Conservation (phyloP, 2,113 vertebrate species). For the Anthoscopus minutus region DNA sequence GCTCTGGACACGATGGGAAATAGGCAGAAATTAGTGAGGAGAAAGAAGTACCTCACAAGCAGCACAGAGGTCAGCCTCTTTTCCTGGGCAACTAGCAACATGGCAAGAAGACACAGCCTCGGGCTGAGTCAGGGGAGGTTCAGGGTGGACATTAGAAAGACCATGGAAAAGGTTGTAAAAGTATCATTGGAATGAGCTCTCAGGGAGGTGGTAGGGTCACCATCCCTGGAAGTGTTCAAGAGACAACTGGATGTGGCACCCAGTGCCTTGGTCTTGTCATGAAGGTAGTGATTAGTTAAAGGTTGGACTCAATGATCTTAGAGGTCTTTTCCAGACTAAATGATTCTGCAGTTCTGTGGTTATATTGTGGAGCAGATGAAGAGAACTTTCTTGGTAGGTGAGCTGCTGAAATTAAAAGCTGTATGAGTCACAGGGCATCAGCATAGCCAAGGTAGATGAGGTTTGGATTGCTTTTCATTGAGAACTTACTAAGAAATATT, state of each 20-base stretch:
- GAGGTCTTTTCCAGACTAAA: not conserved
- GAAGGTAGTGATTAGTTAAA: not conserved
- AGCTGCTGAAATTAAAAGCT: not conserved
- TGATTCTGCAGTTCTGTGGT: not conserved
- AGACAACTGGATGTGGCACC: not conserved
- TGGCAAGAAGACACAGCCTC: not conserved
- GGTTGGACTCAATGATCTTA: not conserved
- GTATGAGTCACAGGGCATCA: not conserved
- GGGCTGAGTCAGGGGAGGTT: not conserved
- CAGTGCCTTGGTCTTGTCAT: not conserved
- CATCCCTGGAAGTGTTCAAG: not conserved
- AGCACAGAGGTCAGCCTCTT: accelerated
- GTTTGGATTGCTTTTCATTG: not conserved
- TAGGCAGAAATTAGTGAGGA: not conserved
- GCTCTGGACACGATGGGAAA: not conserved
- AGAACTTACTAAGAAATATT: not conserved
- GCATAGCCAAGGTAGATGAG: not conserved
- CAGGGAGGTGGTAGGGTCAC: not conserved
- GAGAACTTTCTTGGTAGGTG: not conserved
- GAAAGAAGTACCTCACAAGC: not conserved
- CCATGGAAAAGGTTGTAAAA: not conserved
- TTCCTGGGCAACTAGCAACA: not conserved
- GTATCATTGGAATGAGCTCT: not conserved
- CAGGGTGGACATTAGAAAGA: not conserved
- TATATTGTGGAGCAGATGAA: not conserved